Percentiles rank a stretch among this genome's conserved stretches.
Evolutionary conservation across 2,888 invertebrate species (phyloP).

Genomic region (Geotrupes spiniger): DNA sequence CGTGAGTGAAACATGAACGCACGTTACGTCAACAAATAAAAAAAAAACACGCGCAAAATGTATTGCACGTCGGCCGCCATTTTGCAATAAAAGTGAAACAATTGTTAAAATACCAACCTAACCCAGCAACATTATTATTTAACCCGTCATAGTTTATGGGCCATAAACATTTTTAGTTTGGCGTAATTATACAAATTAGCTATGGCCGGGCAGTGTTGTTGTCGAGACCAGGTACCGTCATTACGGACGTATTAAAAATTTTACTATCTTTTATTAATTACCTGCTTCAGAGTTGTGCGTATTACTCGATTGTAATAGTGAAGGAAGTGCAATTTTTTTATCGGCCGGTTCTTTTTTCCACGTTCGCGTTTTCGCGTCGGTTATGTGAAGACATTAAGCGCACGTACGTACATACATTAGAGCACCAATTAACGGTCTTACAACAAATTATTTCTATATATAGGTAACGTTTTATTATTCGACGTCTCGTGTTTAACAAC

Average conservation of each 20-base stretch:
- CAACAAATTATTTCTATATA: slow-evolving; percentile 1
- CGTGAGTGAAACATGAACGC: slow-evolving; percentile 9
- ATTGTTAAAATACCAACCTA: slow-evolving; percentile 22
- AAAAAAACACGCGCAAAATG: slow-evolving; percentile 30
- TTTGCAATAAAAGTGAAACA: slow-evolving; percentile 40
- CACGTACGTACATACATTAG: slow-evolving; percentile 1
- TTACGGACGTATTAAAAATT: slow-evolving; percentile 32
- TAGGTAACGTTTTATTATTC: slow-evolving; percentile 3
- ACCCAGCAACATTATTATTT: slow-evolving; percentile 43
- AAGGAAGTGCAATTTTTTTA: not conserved
- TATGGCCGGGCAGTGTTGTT: slow-evolving; percentile 31
- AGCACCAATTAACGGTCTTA: slow-evolving; percentile 3
- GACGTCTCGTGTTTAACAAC: not conserved
- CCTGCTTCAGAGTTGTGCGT: slow-evolving; percentile 16
- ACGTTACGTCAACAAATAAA: slow-evolving; percentile 15
- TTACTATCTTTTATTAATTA: slow-evolving; percentile 42
- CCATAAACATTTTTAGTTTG: slow-evolving; percentile 46
- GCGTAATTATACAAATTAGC: slow-evolving; percentile 48
- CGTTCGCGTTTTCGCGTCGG: not conserved
- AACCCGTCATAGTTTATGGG: slow-evolving; percentile 44
- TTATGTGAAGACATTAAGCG: not conserved
- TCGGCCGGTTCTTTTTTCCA: not conserved
- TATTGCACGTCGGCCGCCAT: slow-evolving; percentile 38
- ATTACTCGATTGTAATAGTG: not conserved
- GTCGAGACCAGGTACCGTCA: slow-evolving; percentile 26